Percentiles rank a stretch among this genome's conserved stretches.
These are phyloP conservation scores for Larimichthys polyactis DNA, from an alignment of 2,113 vertebrate species.

Conservation along the genomic window DNA sequence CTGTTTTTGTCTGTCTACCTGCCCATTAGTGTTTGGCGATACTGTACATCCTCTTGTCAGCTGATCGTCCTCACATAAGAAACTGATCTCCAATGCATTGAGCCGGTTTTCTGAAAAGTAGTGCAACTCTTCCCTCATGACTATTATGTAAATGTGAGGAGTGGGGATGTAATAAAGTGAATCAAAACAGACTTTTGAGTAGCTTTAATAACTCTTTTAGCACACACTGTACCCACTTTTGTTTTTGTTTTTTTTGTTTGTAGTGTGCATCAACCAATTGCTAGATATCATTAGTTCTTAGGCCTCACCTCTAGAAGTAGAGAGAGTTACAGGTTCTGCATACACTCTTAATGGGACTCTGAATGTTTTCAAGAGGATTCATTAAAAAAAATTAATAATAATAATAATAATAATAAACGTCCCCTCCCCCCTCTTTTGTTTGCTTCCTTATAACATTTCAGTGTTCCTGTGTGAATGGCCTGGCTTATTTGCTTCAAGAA, in stretches of 20 bases:
- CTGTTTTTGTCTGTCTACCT: constrained; percentile 42
- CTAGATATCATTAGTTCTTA: not conserved
- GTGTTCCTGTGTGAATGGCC: constrained; percentile 12
- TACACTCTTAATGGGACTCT: not conserved
- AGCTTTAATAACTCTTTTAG: not conserved
- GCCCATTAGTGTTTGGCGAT: constrained; percentile 15
- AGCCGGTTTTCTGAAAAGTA: not conserved
- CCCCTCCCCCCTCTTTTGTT: not conserved
- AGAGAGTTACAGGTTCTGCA: not conserved
- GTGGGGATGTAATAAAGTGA: not conserved
- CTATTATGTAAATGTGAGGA: not conserved
- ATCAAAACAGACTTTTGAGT: constrained; percentile 4
- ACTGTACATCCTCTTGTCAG: constrained; percentile 23
- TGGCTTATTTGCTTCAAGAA: not conserved
- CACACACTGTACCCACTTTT: not conserved
- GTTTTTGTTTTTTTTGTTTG: not conserved
- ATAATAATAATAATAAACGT: not conserved
- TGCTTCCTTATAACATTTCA: not conserved
- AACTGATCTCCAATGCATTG: constrained; percentile 4
- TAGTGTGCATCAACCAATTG: not conserved
- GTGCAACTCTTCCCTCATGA: not conserved
- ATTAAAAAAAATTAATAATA: no score
- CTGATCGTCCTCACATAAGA: constrained; percentile 10
- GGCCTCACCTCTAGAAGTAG: constrained; percentile 3
- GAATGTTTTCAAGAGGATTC: not conserved